Evolutionary conservation across 1,140 invertebrate species (phyloP), one percentile per base, ranked within the genome.

Genomic region (Frieseomelitta varia): DNA sequence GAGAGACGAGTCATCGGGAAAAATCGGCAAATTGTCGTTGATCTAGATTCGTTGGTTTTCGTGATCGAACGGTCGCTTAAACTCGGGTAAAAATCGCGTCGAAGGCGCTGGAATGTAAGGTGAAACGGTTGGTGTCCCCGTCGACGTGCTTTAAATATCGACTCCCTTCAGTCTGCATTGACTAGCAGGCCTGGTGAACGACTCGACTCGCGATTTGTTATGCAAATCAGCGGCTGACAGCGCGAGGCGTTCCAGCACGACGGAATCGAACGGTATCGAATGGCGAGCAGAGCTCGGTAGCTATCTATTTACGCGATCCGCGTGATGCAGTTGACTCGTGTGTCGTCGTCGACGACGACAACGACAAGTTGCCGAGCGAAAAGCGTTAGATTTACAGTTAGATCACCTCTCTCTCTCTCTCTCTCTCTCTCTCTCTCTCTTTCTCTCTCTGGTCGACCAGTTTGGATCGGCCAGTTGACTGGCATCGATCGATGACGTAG

Each of bases 371-470:
- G 27, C 4, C 27, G n/a, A 53, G 74, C 77, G 84, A 80, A 81
- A 89, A 86, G 87, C 90, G 90, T 90, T 90, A 84, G 90, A 86
- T 91, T 87, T 92, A 92, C 91, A 92, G 91, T 92, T 92, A 92
- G 85, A 90, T 83, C 86, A 72, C 68, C 69, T 85, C 30, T 30
- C 30, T 30, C 30, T 30, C 30, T 30, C 30, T 30, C 30, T 30
- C 30, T 30, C 30, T 30, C 30, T 30, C 30, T 30, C 30, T 30
- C 72, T 78, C 58, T 61, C 58, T 61, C 39, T 47, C 39, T 47
- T 69, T 77, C 21, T 61, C 58, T 61, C 74, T 87, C 79, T 84
- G 51, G 67, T n/a, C 30, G 71, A 61, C 55, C 75, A 67, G 82
- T 85, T 88, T 27, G 30, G 55, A 86, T 88, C 79, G 72, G 67